A percentile compares a stretch with the other conserved stretches of the same genome.
phyloP scores from a whole-genome alignment of 2,888 invertebrate genomes.

The Myopa testacea region DNA sequence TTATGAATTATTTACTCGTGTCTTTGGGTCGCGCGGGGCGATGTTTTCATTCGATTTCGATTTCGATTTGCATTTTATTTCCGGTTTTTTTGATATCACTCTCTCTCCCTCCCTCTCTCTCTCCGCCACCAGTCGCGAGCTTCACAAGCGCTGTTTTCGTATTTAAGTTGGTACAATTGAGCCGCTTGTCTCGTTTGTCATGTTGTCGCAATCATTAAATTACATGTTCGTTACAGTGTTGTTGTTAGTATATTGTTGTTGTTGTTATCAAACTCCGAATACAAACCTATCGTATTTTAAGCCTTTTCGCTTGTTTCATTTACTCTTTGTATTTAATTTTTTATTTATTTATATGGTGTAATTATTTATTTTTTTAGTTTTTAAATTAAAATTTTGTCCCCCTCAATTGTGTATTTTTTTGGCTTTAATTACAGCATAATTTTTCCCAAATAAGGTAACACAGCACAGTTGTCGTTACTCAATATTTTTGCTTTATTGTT shows the following conservation, averaged over 20 bases:
- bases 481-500: not conserved
- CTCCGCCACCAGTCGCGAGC: not conserved
- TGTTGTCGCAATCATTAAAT: slow-evolving; percentile 23
- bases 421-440: not conserved
- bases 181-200: not conserved
- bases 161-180: too few relatives aligned
- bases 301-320: too few relatives aligned
- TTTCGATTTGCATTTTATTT: slow-evolving; percentile 35
- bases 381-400: not conserved
- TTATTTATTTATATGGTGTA: too few relatives aligned
- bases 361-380: not conserved
- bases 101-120: not conserved
- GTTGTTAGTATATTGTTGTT: not conserved
- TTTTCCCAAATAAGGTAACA: not conserved
- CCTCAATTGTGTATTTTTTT: not conserved
- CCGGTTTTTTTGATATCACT: slow-evolving; percentile 20
- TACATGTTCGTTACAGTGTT: not conserved
- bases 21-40: not conserved
- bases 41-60: slow-evolving; percentile 26
- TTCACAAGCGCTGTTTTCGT: too few relatives aligned
- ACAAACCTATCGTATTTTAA: not conserved
- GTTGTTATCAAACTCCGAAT: not conserved
- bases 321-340: too few relatives aligned
- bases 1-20: too few relatives aligned
- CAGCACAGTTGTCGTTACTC: slow-evolving; percentile 1